Evolutionary conservation across 2,113 vertebrate genomes (phyloP), one percentile per base, ranked within the genome.

Genomic region (Motacilla alba): DNA sequence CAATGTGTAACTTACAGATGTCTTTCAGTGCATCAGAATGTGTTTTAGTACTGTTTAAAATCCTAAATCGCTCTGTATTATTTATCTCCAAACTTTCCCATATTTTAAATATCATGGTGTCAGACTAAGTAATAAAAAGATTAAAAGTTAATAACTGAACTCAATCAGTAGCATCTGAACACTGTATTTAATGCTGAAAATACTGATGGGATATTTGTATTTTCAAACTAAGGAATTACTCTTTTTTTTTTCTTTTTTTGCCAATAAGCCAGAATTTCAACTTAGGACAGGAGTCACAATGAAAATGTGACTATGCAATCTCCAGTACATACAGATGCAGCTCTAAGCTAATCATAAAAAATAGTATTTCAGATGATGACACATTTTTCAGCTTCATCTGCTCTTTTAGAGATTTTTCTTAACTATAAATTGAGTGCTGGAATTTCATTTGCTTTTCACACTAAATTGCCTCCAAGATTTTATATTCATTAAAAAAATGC

Each of bases 1-100:
- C 97, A 97, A 96, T 81, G 62, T 96, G 88, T 95, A 98, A 97
- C 94, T 98, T 97, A 97, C 94, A 97, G 95, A 97, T 96, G 94
- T 81, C 97, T 96, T 98, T 97, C 96, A 96, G 90, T 97, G 95
- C 91, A 97, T 96, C 89, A 93, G 83, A 97, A 96, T 2, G 3
- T 31, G 69, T 97, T 95, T 97, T 97, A 97, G 86, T 94, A 96
- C 22, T 62, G 96, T 96, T 97, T 97, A 96, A 98, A 98, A 95
- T 95, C 95, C 97, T 97, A 95, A 97, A 97, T 97, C 91, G 94
- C 52, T 95, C 78, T 15, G 7, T 90, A 93, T 96, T 97, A 95
- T 97, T 97, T 97, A 93, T 97, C 90, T 97, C 83, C 95, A 87
- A 90, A 97, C 80, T 95, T 97, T 85, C 92, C 74, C 74, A 58